phyloP scores from a whole-genome alignment of 2,113 vertebrate genomes.

The Mormyrus lacerda region DNA sequence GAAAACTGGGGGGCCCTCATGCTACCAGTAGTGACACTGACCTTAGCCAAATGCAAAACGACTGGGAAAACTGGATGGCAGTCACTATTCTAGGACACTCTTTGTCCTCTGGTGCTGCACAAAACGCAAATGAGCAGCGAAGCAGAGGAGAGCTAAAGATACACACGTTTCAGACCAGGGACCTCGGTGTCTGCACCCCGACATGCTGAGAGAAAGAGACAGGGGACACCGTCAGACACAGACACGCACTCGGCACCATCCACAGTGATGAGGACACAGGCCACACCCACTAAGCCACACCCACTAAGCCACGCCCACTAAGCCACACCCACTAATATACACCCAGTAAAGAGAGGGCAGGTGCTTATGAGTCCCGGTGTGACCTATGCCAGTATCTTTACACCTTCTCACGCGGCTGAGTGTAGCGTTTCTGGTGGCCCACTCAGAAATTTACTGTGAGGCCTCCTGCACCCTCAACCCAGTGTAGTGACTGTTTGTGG shows the following conservation, averaged over 20 bases:
- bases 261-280: neutral
- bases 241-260: neutral
- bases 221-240: conserved; percentile 28
- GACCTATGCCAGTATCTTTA: neutral
- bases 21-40: too few relatives aligned
- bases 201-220: conserved; percentile 54
- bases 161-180: conserved; percentile 70
- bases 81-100: conserved; percentile 7
- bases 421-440: neutral
- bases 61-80: too few relatives aligned
- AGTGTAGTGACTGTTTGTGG: neutral
- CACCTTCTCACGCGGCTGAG: neutral
- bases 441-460: neutral
- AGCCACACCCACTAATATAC: neutral
- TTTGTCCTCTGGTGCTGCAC: conserved; percentile 40
- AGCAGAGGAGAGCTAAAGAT: conserved; percentile 35
- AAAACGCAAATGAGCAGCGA: conserved; percentile 24
- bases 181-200: conserved; percentile 53
- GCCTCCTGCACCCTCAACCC: neutral
- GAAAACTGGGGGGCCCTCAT: too few relatives aligned
- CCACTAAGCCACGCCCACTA: too few relatives aligned
- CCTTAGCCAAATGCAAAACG: too few relatives aligned
- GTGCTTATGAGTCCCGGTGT: neutral
- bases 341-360: neutral
- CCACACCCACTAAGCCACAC: neutral